Base-by-base conservation (phyloP, 2,797 vertebrate species). In the Cossypha dichroa region DNA sequence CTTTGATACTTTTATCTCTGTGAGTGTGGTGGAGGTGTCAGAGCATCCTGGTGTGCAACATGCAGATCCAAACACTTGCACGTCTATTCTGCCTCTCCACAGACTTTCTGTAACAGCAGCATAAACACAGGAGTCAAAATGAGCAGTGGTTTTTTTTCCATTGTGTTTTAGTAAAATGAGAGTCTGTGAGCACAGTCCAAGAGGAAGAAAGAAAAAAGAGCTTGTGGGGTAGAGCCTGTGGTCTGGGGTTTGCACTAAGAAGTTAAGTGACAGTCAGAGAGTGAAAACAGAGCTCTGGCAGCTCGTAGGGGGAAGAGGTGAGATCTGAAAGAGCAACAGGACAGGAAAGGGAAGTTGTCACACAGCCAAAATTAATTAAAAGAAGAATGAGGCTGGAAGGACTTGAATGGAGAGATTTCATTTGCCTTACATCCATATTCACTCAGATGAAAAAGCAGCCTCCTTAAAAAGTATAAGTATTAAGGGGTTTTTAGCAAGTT, bases 261-360 rank as follows among this genome's bases (percentile, higher is more conserved):
- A 45, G 31, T 84, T 80, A 66, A 78, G 46, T 72, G 85, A 62
- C 70, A 89, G 72, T 34, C 62, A 74, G 89, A 82, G 84, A 89
- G 63, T 74, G 68, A 95, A 96, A 80, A 74, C 68, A 90, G 87
- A 91, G 34, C 58, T 70, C 70, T 83, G 73, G 54, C 85, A 85
- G 49, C 52, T 74, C 17, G 6, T 10, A 5, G 26, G 25, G 56
- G 41, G 26, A 93, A 88, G 41, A 95, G 52, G 58, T 5, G 3
- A 82, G 59, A 69, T 62, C 59, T 52, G 28, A 87, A 79, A 62
- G 52, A 77, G 43, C n/a, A 59, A 36, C 0, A 0, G 33, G 23
- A 49, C 33, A 64, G 49, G 70, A 85, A 93, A 74, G 21, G n/a
- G 54, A 85, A 74, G 25, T 9, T 91, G 72, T 90, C 49, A 58